Base-by-base conservation (phyloP, 2,888 invertebrate genomes). In the Drosophila nr. perissopoda region DNA sequence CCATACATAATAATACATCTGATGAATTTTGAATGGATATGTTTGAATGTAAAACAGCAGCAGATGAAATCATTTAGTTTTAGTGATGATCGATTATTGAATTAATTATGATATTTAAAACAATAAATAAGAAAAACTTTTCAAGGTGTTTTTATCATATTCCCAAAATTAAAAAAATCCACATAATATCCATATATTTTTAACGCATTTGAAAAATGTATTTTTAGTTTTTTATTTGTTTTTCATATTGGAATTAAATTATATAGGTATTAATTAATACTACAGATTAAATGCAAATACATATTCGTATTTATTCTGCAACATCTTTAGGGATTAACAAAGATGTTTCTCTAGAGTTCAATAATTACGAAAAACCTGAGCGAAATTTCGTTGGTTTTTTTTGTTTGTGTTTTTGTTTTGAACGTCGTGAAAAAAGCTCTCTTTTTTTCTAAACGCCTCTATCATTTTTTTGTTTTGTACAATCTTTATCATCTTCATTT, bases 321-420 rank as follows among this genome's bases (percentile, higher is more conserved):
- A 78, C 80, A 80, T 75, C 76, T 62, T 66, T 40, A 54, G 66
- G 61, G 42, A 61, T 80, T 72, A 78, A 78, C 78, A 78, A 65
- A 76, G 80, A 76, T 56, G 76, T 62, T 65, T 49, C 57, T 80
- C 63, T 75, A 75, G 34, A 71, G 62, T 79, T 73, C 76, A 76
- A 87, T 83, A 76, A 69, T 62, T 84, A 82, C 83, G 87, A 83
- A 84, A 82, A 77, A 78, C 89, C 89, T 87, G 89, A 89, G 90
- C 90, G 83, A 81, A 78, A 79, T 84, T 87, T 87, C 87, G 80
- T 88, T 82, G 65, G 60, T 57, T 63, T 45, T 45, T 71, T 40
- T 27, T 58, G n/a, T 27, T 51, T 60, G 10, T 33, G 11, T 67
- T 34, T 34, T 59, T 57, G 25, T 54, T 73, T 56, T 65, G 67